Base-by-base conservation (phyloP, 1,140 invertebrate species). In the Drosophila nannoptera region DNA sequence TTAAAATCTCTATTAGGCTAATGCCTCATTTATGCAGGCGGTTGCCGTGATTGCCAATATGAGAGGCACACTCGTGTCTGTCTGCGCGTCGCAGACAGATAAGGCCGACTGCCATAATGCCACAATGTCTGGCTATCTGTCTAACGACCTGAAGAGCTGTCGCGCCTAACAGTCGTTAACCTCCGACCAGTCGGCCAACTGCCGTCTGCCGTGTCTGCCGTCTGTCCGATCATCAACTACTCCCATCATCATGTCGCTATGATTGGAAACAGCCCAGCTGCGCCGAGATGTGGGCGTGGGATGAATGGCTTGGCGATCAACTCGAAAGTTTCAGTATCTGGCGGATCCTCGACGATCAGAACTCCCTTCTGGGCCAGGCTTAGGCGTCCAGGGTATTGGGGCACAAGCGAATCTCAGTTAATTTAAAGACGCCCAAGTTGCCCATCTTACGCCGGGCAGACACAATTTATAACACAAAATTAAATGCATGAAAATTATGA, bases 111-210 rank as follows among this genome's bases (percentile, higher is more conserved):
- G 22, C 22, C 22, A 22, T 22, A 22, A 22, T 22, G 22, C 22
- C 22, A 22, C 22, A 14, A 16, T 31, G 40, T 62, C 31, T 12
- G 48, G 50, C 62, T 54, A 38, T 43, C 48, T 29, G 58, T 38
- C n/a, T 36, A 45, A 50, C 61, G 83, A 74, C 71, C 78, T 83
- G 80, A 80, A 60, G 70, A 53, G 60, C 78, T 77, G 87, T 82
- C 81, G 86, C 81, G 81, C 73, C 87, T 77, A 88, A 88, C 67
- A 73, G 86, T 88, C 78, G 83, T 88, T 83, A 83, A 83, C 75
- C 78, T 74, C 62, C 59, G 38, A 29, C 14, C 59, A 63, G 50
- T 11, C 53, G 54, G 33, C 5, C 31, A 16, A 36, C 31, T 59
- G 59, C 12, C 38, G 50, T 50, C 71, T 55, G 40, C 40, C 61